Conservation (phyloP, 2,888 invertebrate genomes). For the Bedellia somnulentella region DNA sequence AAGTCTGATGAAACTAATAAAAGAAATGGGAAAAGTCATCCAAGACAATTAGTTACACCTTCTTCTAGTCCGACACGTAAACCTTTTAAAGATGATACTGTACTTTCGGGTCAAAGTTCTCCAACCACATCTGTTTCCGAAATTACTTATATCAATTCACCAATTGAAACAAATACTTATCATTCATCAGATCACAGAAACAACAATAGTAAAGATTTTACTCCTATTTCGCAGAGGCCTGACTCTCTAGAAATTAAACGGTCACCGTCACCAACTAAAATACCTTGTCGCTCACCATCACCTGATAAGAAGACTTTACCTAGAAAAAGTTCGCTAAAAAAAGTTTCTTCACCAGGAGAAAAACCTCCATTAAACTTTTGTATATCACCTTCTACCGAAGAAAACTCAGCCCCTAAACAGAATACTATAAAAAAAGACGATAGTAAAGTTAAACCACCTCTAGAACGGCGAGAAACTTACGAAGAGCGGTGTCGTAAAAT, state of each 20-base stretch:
- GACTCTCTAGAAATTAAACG: constrained; percentile 19
- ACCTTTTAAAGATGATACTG: constrained; percentile 24
- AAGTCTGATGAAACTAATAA: constrained; percentile 27
- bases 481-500: constrained; percentile 73
- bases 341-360: constrained; percentile 41
- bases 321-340: constrained; percentile 49
- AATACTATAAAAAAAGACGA: constrained; percentile 28
- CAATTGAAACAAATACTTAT: constrained; percentile 21
- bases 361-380: constrained; percentile 40
- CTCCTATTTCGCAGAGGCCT: constrained; percentile 13
- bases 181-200: constrained; percentile 39
- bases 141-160: constrained; percentile 45
- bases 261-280: constrained; percentile 37
- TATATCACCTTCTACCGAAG: constrained; percentile 33
- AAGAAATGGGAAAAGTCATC: too few species aligned
- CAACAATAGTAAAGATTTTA: constrained; percentile 15
- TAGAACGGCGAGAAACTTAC: constrained; percentile 70
- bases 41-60: constrained; percentile 47
- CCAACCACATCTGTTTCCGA: constrained; percentile 61
- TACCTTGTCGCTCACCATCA: constrained; percentile 40
- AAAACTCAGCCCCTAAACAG: constrained; percentile 18
- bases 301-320: constrained; percentile 34
- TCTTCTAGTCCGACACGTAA: constrained; percentile 52
- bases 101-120: constrained; percentile 47
- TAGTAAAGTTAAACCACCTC: constrained; percentile 54